These are phyloP conservation scores for Andrena camellia DNA, from an alignment of 2,888 invertebrate genomes.

Conservation along the genomic window DNA sequence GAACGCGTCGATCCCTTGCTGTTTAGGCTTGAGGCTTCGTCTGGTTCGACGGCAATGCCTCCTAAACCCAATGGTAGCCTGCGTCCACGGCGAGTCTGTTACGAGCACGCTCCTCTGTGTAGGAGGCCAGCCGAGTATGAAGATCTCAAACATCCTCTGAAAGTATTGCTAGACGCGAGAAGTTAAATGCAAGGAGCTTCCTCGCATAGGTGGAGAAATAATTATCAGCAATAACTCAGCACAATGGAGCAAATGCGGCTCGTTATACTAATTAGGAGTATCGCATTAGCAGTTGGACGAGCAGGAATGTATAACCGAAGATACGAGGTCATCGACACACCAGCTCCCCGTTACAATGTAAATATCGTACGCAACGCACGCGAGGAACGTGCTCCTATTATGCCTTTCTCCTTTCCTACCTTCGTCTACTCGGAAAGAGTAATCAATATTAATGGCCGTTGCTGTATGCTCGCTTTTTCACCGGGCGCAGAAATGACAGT, in stretches of 20 bases:
- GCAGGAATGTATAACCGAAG: conserved; percentile 68
- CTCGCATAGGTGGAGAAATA: conserved; percentile 26
- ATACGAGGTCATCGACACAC: conserved; percentile 77
- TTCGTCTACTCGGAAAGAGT: conserved; percentile 22
- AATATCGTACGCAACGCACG: conserved; percentile 64
- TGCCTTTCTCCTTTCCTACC: conserved; percentile 61
- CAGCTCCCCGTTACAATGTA: conserved; percentile 72
- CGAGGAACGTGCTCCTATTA: conserved; percentile 63
- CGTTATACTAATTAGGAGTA: conserved; percentile 78
- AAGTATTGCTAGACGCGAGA: background rate
- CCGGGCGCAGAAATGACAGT: background rate
- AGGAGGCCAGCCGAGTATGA: background rate
- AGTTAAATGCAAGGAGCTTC: conserved; percentile 5
- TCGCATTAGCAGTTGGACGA: conserved; percentile 74
- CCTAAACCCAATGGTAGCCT: background rate
- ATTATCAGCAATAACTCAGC: conserved; percentile 40
- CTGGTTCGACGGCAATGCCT: background rate
- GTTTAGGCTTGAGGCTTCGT: background rate
- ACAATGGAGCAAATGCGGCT: conserved; percentile 33
- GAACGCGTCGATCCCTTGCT: background rate
- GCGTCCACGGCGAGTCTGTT: too few species aligned
- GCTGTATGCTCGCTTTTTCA: conserved; percentile 28
- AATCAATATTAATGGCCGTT: conserved; percentile 52
- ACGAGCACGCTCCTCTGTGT: background rate
- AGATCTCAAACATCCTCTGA: background rate